Evolutionary conservation across 2,113 vertebrate genomes (phyloP).

Genomic region (Dryoscopus gambensis): DNA sequence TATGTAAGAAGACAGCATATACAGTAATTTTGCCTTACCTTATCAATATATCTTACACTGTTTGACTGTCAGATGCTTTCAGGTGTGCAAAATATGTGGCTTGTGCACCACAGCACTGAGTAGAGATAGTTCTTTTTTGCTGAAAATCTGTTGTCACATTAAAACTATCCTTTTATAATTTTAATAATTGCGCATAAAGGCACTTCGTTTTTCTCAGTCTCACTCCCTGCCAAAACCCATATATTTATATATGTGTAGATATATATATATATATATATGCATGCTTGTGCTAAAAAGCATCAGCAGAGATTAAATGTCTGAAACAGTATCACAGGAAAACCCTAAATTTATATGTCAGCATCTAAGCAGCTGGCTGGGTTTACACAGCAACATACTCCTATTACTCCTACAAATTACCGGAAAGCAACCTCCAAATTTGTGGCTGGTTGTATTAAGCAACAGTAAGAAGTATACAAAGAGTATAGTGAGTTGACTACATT

Average conservation of each 20-base stretch:
- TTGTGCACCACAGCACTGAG: not conserved
- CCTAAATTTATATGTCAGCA: not conserved
- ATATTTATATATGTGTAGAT: not conserved
- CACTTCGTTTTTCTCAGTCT: not conserved
- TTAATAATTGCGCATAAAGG: not conserved
- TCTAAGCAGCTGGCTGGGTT: not conserved
- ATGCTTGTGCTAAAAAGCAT: not conserved
- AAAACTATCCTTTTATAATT: not conserved
- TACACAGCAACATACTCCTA: not conserved
- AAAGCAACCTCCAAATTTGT: not conserved
- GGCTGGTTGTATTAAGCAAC: not conserved
- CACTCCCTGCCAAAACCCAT: not conserved
- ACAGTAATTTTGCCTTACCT: not conserved
- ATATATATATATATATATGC: not conserved
- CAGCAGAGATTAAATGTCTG: not conserved
- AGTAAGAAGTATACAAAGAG: not conserved
- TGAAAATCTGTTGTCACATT: not conserved
- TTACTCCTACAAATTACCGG: not conserved
- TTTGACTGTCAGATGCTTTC: not conserved
- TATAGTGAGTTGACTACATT: not conserved
- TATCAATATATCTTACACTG: not conserved
- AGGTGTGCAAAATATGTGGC: not conserved
- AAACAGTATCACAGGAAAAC: not conserved
- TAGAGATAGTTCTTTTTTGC: not conserved
- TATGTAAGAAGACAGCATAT: not conserved